Base-by-base conservation (phyloP, 2,797 vertebrate genomes). In the Holocentrus rufus region DNA sequence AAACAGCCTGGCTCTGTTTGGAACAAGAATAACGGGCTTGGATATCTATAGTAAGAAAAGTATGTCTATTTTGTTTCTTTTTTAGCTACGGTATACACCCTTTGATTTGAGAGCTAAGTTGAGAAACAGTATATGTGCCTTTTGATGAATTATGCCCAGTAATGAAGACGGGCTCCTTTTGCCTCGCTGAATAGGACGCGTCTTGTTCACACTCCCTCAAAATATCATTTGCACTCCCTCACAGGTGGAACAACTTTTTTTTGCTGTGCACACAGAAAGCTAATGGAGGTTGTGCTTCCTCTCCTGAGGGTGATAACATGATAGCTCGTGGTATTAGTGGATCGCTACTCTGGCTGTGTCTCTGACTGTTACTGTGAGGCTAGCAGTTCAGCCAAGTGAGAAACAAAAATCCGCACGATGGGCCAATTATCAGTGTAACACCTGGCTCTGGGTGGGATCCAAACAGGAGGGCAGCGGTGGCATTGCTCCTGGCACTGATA, bases 401-500 rank as follows among this genome's bases (percentile, higher is more conserved):
- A 91, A 91, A 87, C 79, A 80, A 89, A 87, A 92, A 89, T 93
- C 80, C 83, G 90, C 85, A 87, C 84, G 86, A 85, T 87, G 87
- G 80, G 87, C 89, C 91, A 92, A 92, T 93, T 92, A 93, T 90
- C 87, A 90, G 88, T 69, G 64, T 88, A 91, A 91, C 92, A 92
- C 88, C 91, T 89, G 82, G 82, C 82, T 87, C 79, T 91, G 87
- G 84, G 89, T 87, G 84, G 77, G 84, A 89, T 93, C 88, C 85
- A 91, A 90, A 85, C 68, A 77, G 56, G 61, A 74, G 76, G 72
- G 62, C 18, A 81, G 78, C 73, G 72, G 82, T 82, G 66, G 69
- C 83, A 74, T 76, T 65, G 67, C 77, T 79, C 56, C 54, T 76
- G 75, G 63, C 62, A 79, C 70, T 84, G 59, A 64, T 74, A 67